These are phyloP conservation scores for Sebastes vulpes DNA, from an alignment of 2,797 vertebrate genomes.

Conservation along the genomic window DNA sequence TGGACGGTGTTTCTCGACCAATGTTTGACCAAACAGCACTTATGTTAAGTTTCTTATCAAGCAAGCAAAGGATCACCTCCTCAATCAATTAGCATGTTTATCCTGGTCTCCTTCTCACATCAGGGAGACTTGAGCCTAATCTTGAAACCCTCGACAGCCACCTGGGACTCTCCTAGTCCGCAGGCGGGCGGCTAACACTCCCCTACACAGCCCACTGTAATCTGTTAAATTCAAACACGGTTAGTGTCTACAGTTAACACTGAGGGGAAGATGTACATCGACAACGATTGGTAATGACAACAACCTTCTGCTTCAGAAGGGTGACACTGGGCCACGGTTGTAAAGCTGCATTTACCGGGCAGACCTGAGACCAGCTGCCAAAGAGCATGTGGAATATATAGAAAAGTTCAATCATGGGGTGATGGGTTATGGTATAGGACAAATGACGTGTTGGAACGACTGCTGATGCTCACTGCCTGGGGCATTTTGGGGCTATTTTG, in stretches of 20 bases:
- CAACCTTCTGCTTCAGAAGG: slow-evolving; percentile 32
- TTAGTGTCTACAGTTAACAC: slow-evolving; percentile 20
- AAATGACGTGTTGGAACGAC: background rate
- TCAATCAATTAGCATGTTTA: slow-evolving; percentile 18
- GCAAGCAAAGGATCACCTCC: slow-evolving; percentile 27
- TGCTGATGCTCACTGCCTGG: background rate
- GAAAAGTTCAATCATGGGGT: background rate
- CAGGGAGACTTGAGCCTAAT: slow-evolving; percentile 45
- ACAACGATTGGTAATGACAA: slow-evolving; percentile 48
- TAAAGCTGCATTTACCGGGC: background rate
- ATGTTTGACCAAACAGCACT: slow-evolving; percentile 22
- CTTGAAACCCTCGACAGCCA: slow-evolving; percentile 30
- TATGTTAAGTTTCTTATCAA: slow-evolving; percentile 31
- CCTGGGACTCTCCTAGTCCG: slow-evolving; percentile 13
- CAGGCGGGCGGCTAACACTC: slow-evolving; percentile 32
- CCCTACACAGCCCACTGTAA: background rate
- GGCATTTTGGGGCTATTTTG: too few relatives aligned
- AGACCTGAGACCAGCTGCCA: background rate
- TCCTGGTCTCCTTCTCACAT: slow-evolving; percentile 26
- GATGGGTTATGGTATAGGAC: background rate
- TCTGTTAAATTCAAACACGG: slow-evolving; percentile 47
- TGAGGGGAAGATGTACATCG: slow-evolving; percentile 12
- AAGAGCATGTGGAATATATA: background rate
- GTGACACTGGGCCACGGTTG: background rate
- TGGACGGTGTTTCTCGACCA: background rate